phyloP scores from a whole-genome alignment of 2,113 vertebrate genomes.

The Nymphicus hollandicus region DNA sequence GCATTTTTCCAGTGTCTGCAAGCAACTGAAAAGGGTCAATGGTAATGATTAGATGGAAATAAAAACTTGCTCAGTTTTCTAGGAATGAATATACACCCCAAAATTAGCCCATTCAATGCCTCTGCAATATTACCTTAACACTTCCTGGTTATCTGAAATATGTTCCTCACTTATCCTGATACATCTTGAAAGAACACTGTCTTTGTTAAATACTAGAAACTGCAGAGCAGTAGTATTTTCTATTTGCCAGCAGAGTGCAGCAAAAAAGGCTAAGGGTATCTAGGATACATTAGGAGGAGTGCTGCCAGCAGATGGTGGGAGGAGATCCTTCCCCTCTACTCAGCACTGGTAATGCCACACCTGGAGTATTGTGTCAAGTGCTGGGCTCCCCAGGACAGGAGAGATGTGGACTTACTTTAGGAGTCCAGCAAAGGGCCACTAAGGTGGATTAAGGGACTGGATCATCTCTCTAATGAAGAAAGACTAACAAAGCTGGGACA shows the following conservation, averaged over 20 bases:
- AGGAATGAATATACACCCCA: not conserved
- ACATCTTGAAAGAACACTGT: not conserved
- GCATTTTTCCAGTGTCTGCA: not conserved
- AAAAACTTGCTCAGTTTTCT: not conserved
- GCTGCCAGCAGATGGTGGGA: rapidly evolving
- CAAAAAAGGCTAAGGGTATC: not conserved
- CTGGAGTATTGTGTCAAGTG: not conserved
- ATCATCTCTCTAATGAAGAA: not conserved
- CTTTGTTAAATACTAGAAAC: not conserved
- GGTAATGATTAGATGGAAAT: not conserved
- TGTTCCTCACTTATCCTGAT: not conserved
- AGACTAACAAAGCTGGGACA: not conserved
- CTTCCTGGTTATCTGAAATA: not conserved
- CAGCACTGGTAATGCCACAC: not conserved
- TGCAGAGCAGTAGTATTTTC: not conserved
- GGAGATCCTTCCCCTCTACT: not conserved
- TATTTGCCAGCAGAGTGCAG: not conserved
- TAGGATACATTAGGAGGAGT: not conserved
- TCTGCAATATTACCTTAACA: not conserved
- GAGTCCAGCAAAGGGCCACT: not conserved
- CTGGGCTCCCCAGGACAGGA: not conserved
- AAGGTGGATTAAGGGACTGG: not conserved
- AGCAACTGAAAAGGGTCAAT: not conserved
- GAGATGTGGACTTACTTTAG: not conserved
- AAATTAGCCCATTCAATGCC: not conserved